Evolutionary conservation across 2,888 invertebrate genomes (phyloP), one percentile per base, ranked within the genome.

Genomic region (Anagyrus pseudococci): DNA sequence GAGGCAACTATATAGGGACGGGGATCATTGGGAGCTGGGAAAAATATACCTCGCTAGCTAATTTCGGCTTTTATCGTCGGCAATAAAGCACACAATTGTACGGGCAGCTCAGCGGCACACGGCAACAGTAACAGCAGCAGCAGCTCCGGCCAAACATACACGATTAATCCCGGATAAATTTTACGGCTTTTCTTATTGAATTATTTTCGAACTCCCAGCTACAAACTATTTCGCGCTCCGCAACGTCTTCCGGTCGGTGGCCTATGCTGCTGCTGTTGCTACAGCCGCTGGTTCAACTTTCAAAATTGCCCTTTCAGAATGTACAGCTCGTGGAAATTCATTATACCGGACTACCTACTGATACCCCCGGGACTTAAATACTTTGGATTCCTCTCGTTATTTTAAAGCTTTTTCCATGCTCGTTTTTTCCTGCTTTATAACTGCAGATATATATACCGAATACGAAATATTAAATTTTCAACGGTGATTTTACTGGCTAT

Each of bases 1-100:
- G 8, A 37, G 33, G 10, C 6, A 29, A n/a, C n/a, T n/a, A n/a
- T n/a, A n/a, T n/a, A n/a, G n/a, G 46, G 20, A 7, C 13, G 19
- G 23, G 17, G 40, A 52, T n/a, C n/a, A 17, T 52, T 33, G 43
- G 8, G 52, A 43, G 50, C 20, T 37, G 29, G 50, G 55, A 56
- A 26, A 46, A 37, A 23, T 37, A 41, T 29, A 46, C 17, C 17
- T 13, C 46, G 25, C 22, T 49, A 41, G 49, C 57, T 57, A 57
- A 57, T 57, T 57, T 57, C 57, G 49, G 19, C 40, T 20, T 56
- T 49, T 57, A 57, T 57, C 49, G 57, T 37, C 44, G 44, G 37
- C 50, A 17, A 23, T 58, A 58, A 50, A 46, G 44, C n/a, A n/a
- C 37, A 37, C 52, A 33, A 58, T 44, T 20, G 56, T 17, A 22